Evolutionary conservation across 2,113 vertebrate species (phyloP).

Genomic region (Percina caprodes): DNA sequence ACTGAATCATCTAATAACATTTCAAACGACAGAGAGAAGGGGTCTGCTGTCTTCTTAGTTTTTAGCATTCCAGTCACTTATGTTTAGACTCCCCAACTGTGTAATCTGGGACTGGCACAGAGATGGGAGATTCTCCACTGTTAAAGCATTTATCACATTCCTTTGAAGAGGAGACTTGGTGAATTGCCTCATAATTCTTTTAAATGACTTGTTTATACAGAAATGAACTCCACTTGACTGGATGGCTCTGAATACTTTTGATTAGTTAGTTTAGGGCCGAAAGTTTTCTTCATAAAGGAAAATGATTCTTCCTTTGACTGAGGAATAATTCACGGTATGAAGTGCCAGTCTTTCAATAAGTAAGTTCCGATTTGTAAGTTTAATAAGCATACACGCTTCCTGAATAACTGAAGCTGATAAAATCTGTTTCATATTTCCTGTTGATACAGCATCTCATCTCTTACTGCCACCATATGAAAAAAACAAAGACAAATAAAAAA

Average conservation of each 20-base stretch:
- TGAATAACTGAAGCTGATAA: conserved; percentile 8
- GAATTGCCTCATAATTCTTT: conserved; percentile 68
- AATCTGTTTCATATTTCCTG: conserved; percentile 15
- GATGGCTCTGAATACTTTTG: conserved; percentile 34
- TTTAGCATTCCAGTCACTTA: conserved; percentile 57
- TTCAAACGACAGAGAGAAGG: conserved; percentile 47
- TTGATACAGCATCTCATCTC: background rate
- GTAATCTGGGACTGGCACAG: conserved; percentile 62
- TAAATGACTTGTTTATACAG: conserved; percentile 63
- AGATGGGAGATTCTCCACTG: conserved; percentile 54
- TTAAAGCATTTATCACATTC: conserved; percentile 61
- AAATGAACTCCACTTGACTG: conserved; percentile 66
- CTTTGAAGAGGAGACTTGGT: conserved; percentile 63
- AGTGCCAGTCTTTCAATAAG: conserved; percentile 6
- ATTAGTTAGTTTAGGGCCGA: conserved; percentile 36
- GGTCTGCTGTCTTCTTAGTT: conserved; percentile 36
- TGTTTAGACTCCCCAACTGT: conserved; percentile 53
- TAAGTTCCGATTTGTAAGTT: conserved; percentile 1
- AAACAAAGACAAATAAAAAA: background rate
- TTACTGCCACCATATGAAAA: background rate
- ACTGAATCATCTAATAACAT: conserved; percentile 42
- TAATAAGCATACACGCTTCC: background rate
- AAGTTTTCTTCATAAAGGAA: conserved; percentile 17
- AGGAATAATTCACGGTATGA: background rate
- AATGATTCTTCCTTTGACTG: conserved; percentile 18